phyloP scores from a whole-genome alignment of 2,888 invertebrate genomes.

The Candidula unifasciata region DNA sequence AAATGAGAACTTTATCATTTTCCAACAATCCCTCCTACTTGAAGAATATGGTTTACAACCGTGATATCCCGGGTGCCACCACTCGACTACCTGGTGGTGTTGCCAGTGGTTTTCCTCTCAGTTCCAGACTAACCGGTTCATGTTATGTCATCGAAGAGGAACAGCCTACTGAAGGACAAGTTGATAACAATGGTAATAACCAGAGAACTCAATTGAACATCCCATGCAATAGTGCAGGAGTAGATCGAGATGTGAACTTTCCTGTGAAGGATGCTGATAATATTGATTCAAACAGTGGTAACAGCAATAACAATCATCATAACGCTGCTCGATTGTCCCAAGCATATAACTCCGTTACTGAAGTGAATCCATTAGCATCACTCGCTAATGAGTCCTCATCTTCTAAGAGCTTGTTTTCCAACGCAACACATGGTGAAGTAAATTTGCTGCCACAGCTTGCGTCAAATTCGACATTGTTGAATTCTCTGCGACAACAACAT shows the following conservation, averaged over 20 bases:
- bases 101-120: neutral
- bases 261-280: no score
- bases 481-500: neutral
- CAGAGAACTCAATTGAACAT: neutral
- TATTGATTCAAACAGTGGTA: no score
- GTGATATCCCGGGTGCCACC: neutral
- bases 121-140: neutral
- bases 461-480: neutral
- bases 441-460: neutral
- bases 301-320: no score
- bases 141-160: constrained; percentile 7
- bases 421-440: neutral
- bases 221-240: neutral
- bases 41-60: no score
- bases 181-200: neutral
- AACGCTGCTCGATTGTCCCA: no score
- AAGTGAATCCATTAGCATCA: neutral
- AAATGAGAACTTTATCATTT: no score
- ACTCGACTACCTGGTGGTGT: neutral
- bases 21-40: no score
- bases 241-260: no score
- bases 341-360: no score
- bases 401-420: neutral
- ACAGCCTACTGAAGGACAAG: neutral
- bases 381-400: neutral